A percentile compares a stretch with the other conserved stretches of the same genome.
Evolutionary conservation across 2,113 vertebrate genomes (phyloP).

Genomic region (Colistium nudipinnis): DNA sequence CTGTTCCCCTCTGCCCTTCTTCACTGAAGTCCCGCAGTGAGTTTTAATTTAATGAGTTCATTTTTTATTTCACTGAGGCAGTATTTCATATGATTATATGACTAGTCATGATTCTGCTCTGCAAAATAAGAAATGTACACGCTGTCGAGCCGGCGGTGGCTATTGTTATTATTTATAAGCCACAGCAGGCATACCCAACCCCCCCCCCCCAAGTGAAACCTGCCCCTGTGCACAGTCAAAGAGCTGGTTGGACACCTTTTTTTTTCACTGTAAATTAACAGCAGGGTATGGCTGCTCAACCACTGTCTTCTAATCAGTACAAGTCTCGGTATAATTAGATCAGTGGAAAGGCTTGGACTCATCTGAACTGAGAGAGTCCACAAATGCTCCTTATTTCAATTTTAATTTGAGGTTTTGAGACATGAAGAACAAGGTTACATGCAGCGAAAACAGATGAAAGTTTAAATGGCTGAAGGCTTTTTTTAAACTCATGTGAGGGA

Average conservation of each 20-base stretch:
- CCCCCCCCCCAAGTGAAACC: not conserved
- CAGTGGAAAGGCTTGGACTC: too few species aligned
- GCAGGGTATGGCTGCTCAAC: too few species aligned
- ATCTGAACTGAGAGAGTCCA: too few species aligned
- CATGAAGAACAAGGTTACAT: too few species aligned
- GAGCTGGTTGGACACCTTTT: not conserved
- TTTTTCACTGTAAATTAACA: not conserved
- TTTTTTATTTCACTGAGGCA: not conserved
- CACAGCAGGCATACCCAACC: slow-evolving; percentile 6
- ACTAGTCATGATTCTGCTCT: not conserved
- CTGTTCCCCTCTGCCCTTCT: not conserved
- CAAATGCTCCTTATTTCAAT: too few species aligned
- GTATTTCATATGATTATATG: too few species aligned
- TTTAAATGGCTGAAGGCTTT: too few species aligned
- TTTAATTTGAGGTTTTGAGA: too few species aligned
- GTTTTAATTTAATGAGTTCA: too few species aligned
- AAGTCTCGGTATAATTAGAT: not conserved
- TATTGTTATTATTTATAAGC: slow-evolving; percentile 1
- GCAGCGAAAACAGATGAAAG: too few species aligned
- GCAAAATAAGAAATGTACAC: not conserved
- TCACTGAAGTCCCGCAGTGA: too few species aligned
- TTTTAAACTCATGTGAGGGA: too few species aligned
- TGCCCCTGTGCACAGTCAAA: not conserved
- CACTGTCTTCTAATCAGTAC: not conserved
- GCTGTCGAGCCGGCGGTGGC: not conserved